Conservation (phyloP, 2,113 vertebrate genomes). For the Thomomys bottae region DNA sequence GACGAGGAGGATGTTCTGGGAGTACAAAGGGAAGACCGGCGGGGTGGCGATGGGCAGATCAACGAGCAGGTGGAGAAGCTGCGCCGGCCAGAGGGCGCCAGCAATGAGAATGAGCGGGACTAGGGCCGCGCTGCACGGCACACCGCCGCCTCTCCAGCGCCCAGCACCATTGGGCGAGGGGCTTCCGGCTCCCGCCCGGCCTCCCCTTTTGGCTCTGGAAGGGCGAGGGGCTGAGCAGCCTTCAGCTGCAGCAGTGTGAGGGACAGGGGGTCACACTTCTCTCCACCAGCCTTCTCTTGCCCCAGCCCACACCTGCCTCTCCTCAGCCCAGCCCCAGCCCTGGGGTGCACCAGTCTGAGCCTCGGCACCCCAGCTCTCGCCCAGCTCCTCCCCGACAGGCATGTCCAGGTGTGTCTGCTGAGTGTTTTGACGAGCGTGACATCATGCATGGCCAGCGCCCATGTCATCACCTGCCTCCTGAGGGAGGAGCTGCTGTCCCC, state of each 20-base stretch:
- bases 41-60: conserved; percentile 97
- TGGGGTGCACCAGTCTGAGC: rapidly evolving
- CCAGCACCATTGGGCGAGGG: neutral
- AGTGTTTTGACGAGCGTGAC: conserved; percentile 29
- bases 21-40: conserved; percentile 94
- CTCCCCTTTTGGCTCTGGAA: conserved; percentile 22
- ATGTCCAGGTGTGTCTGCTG: neutral
- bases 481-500: neutral
- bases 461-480: conserved; percentile 47
- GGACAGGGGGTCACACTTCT: rapidly evolving
- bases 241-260: neutral
- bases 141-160: neutral
- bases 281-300: neutral
- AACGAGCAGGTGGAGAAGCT: conserved; percentile 98
- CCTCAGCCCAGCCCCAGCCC: neutral
- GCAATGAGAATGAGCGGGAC: conserved; percentile 95
- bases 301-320: conserved; percentile 4
- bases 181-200: neutral
- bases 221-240: neutral
- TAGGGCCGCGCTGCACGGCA: conserved; percentile 80
- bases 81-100: conserved; percentile 94
- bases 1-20: conserved; percentile 90
- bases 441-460: conserved; percentile 61
- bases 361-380: conserved; percentile 33
- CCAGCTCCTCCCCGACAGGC: neutral